A percentile compares a stretch with the other conserved stretches of the same genome.
Evolutionary conservation across 2,113 vertebrate genomes (phyloP).

Genomic region (Anolis carolinensis): DNA sequence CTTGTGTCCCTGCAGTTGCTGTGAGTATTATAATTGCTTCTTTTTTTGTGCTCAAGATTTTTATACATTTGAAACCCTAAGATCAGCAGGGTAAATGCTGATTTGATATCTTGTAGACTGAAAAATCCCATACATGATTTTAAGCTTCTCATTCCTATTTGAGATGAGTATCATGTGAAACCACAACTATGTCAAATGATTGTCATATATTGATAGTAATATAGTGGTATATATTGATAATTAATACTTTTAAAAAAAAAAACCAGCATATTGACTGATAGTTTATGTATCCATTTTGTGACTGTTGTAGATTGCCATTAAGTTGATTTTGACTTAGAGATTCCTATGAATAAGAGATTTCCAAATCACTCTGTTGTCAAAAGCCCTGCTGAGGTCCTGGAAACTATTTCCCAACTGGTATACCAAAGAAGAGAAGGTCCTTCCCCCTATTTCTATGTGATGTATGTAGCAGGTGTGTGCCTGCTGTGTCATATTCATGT

Average conservation of each 20-base stretch:
- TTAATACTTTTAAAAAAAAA: neutral
- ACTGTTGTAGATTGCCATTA: neutral
- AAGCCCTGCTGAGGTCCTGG: no score
- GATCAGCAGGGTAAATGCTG: slow-evolving; percentile 9
- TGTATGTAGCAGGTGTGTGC: no score
- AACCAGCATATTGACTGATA: neutral
- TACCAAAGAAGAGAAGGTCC: no score
- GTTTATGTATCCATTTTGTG: neutral
- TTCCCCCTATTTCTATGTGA: no score
- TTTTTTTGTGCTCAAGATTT: slow-evolving; percentile 38
- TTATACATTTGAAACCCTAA: slow-evolving; percentile 29
- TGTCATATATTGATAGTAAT: no score
- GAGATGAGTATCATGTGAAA: slow-evolving; percentile 1
- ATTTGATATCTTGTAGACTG: neutral
- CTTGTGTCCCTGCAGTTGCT: slow-evolving; percentile 95
- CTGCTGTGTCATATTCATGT: no score
- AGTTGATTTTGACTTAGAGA: slow-evolving; percentile 17
- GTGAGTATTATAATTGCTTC: slow-evolving; percentile 83
- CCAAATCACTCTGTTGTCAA: no score
- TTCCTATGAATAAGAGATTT: no score
- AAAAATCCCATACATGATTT: slow-evolving; percentile 16
- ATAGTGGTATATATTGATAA: neutral
- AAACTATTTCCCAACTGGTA: no score
- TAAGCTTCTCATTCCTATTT: slow-evolving; percentile 32
- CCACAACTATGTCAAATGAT: neutral